These are phyloP conservation scores for Penaeus monodon DNA, from an alignment of 2,888 invertebrate species.

Conservation along the genomic window DNA sequence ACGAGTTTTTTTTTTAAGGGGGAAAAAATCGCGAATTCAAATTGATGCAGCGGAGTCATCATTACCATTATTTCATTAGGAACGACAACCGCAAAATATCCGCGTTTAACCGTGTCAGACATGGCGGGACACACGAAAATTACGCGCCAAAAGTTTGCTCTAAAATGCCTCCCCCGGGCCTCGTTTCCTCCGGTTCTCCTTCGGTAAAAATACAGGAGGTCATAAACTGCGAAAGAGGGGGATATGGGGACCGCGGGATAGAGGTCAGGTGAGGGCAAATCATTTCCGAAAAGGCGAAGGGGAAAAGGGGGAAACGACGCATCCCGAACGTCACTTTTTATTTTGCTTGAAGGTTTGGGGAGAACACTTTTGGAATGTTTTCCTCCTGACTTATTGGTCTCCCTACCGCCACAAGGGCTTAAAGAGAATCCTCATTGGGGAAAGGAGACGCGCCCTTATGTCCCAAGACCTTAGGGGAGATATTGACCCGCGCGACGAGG, in stretches of 20 bases:
- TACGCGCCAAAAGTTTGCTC: neutral
- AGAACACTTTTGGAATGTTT: conserved; percentile 43
- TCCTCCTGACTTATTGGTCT: conserved; percentile 29
- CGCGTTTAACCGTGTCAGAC: neutral
- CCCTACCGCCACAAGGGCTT: neutral
- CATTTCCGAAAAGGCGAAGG: conserved; percentile 45
- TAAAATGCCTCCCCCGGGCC: conserved; percentile 14
- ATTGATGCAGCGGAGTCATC: too few species aligned
- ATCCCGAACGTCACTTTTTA: conserved; percentile 42
- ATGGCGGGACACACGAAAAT: neutral
- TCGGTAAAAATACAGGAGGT: conserved; percentile 46
- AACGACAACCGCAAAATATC: too few species aligned
- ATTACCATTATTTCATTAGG: too few species aligned
- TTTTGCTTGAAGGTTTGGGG: conserved; percentile 25
- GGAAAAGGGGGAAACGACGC: conserved; percentile 9
- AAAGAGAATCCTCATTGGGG: neutral
- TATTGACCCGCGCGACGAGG: neutral
- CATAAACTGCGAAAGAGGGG: conserved; percentile 30
- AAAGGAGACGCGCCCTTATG: neutral
- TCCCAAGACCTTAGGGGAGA: neutral
- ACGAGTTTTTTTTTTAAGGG: neutral
- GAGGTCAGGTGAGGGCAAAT: conserved; percentile 58
- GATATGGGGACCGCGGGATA: conserved; percentile 18
- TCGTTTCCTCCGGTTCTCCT: conserved; percentile 9
- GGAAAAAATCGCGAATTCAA: too few species aligned